Conservation (phyloP, 1,140 invertebrate genomes). For the Bilobella aurantiaca region DNA sequence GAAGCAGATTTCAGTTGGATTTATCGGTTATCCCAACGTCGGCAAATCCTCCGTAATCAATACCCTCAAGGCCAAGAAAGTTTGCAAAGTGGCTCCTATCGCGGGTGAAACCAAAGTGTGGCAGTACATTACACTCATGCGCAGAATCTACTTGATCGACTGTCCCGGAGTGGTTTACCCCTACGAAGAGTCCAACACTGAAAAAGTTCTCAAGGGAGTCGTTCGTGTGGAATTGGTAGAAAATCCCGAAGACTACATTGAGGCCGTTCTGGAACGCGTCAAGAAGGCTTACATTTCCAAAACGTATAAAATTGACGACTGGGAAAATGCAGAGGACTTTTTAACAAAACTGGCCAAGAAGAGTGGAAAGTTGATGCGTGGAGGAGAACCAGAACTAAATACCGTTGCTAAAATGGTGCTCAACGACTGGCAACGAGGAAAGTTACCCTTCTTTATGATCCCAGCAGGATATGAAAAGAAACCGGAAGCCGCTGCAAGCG, state of each 20-base stretch:
- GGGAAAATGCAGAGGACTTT: conserved; percentile 75
- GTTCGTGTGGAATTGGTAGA: conserved; percentile 91
- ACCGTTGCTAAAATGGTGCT: conserved; percentile 87
- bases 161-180: conserved; percentile 98
- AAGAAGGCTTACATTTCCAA: conserved; percentile 79
- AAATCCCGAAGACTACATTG: conserved; percentile 89
- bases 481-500: conserved; percentile 10
- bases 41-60: conserved; percentile 99
- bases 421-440: conserved; percentile 98
- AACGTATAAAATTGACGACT: conserved; percentile 78
- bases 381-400: conserved; percentile 85
- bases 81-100: conserved; percentile 96
- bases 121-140: conserved; percentile 99
- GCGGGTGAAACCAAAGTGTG: conserved; percentile 99
- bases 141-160: conserved; percentile 93
- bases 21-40: conserved; percentile 98
- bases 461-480: conserved; percentile 47
- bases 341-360: conserved; percentile 77
- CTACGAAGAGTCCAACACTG: conserved; percentile 75
- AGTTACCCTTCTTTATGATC: conserved; percentile 84
- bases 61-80: conserved; percentile 84
- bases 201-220: conserved; percentile 91
- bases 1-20: conserved; percentile 97
- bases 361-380: conserved; percentile 84
- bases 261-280: conserved; percentile 72